Evolutionary conservation across 2,113 vertebrate genomes (phyloP).

Genomic region (Orycteropus afer): DNA sequence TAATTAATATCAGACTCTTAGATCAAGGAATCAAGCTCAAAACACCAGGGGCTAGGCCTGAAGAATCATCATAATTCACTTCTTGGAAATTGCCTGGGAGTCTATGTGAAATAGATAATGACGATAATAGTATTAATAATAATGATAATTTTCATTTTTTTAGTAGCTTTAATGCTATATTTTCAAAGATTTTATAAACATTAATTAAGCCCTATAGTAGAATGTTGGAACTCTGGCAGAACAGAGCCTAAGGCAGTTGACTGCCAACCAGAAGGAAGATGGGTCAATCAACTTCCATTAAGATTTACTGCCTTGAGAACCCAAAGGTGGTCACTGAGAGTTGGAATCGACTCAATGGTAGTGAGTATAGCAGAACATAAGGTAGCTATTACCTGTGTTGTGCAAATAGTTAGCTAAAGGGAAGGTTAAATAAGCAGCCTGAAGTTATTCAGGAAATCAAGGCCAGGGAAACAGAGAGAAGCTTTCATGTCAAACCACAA

Average conservation of each 20-base stretch:
- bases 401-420: conserved; percentile 42
- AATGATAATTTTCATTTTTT: conserved; percentile 34
- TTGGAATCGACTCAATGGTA: too few relatives aligned
- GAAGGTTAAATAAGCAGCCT: not conserved
- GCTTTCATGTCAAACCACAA: not conserved
- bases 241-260: too few relatives aligned
- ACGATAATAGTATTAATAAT: not conserved
- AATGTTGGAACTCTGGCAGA: too few relatives aligned
- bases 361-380: not conserved
- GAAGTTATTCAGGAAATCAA: not conserved
- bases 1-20: not conserved
- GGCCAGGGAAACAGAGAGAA: not conserved
- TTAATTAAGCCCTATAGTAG: conserved; percentile 33
- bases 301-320: too few relatives aligned
- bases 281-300: too few relatives aligned
- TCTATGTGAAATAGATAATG: not conserved
- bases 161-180: not conserved
- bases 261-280: too few relatives aligned
- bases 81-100: not conserved
- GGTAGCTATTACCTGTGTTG: conserved; percentile 35
- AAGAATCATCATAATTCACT: not conserved
- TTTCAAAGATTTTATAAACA: conserved; percentile 48
- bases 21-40: not conserved
- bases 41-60: not conserved
- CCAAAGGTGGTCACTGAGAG: too few relatives aligned